Base-by-base conservation (phyloP, 2,113 vertebrate genomes). In the Hirundichthys speculiger region DNA sequence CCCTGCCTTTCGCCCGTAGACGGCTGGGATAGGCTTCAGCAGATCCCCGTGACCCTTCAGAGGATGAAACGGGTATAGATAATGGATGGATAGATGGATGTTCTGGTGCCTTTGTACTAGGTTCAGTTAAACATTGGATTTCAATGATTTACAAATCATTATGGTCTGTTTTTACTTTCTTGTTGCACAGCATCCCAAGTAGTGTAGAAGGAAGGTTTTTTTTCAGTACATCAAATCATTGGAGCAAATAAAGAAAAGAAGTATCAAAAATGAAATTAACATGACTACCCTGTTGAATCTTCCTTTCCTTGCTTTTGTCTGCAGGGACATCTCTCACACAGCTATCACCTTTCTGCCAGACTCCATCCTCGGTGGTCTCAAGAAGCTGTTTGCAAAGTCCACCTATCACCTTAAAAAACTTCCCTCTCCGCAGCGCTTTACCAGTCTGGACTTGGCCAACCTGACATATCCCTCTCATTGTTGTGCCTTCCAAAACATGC, bases 381-480 rank as follows among this genome's bases (percentile, higher is more conserved):
- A 88, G 89, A 94, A 80, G 75, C 89, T 99, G 71, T 88, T 89
- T 6, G 97, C 97, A 39, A 89, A 77, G 67, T 96, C 94, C 0
- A 86, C 94, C 7, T 85, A 91, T 50, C 86, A 90, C 54, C 92
- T 99, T 51, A 98, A 95, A 88, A 93, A 92, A 52, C 92, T 99
- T 61, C 97, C 98, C 45, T 92, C 87, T 15, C 86, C 93, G 76
- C 92, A 93, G 39, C 93, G 90, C 53, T 96, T 98, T 80, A 81
- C 86, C 22, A 83, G 92, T 30, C 93, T 99, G 40, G 71, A 80
- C 16, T 88, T 95, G 39, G 95, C 96, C 83, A 93, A 92, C 58
- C 94, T 99, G 82, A 98, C 98, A 13, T 99, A 98, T 79, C 90
- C 95, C 14, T 98, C 96, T 53, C 98, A 99, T 82, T 99, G 97